phyloP scores from a whole-genome alignment of 1,140 invertebrate species.

The Drosophila pandora region DNA sequence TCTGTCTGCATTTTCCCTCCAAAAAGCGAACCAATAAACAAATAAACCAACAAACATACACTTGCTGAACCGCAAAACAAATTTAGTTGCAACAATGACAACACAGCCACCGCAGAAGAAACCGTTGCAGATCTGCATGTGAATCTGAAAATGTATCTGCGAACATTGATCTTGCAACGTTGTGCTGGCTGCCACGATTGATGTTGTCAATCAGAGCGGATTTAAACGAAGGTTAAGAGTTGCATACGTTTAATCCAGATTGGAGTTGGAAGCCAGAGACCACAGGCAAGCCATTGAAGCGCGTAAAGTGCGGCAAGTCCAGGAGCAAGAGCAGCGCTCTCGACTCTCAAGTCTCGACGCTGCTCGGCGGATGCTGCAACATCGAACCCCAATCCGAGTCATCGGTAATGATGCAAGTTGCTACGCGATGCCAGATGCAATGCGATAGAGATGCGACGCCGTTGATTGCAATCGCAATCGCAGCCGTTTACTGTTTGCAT shows the following conservation, averaged over 20 bases:
- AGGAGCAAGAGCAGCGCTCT: constrained; percentile 15
- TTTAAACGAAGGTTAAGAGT: constrained; percentile 79
- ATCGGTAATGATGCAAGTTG: constrained; percentile 43
- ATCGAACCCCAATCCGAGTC: constrained; percentile 19
- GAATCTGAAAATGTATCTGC: constrained; percentile 25
- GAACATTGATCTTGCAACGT: constrained; percentile 47
- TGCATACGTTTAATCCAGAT: constrained; percentile 77
- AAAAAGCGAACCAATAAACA: not conserved
- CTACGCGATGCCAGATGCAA: constrained; percentile 46
- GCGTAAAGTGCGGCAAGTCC: constrained; percentile 66
- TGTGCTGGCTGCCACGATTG: constrained; percentile 54
- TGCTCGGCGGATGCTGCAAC: constrained; percentile 58
- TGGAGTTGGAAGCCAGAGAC: constrained; percentile 16
- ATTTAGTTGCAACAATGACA: constrained; percentile 47
- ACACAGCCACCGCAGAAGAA: constrained; percentile 12
- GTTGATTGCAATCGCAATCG: constrained; percentile 78
- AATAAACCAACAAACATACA: constrained; percentile 24
- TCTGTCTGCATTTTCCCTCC: not conserved
- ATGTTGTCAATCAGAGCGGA: constrained; percentile 79
- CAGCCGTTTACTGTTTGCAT: constrained; percentile 61
- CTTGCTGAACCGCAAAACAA: constrained; percentile 41
- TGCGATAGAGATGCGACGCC: constrained; percentile 72
- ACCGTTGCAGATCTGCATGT: constrained; percentile 28
- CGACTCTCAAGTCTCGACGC: not conserved
- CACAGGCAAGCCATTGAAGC: constrained; percentile 68